Evolutionary conservation across 2,888 invertebrate species (phyloP).

Genomic region (Teinopalpus imperialis): DNA sequence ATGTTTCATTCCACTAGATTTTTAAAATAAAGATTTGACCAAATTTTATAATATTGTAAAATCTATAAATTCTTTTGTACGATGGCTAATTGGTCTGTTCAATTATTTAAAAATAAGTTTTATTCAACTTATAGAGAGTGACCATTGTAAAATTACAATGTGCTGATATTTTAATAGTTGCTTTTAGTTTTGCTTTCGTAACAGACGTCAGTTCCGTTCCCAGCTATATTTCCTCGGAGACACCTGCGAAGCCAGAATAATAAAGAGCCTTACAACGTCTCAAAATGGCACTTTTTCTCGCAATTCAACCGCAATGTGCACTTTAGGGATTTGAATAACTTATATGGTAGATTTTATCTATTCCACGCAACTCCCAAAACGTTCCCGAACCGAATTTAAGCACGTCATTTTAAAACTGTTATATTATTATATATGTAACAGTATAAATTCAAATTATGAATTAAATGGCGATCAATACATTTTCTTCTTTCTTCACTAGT

Average conservation of each 20-base stretch:
- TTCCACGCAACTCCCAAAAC: slow-evolving; percentile 60
- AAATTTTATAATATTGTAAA: too few species aligned
- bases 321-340: slow-evolving; percentile 82
- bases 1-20: too few species aligned
- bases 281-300: slow-evolving; percentile 79
- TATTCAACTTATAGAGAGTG: too few species aligned
- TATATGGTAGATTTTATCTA: slow-evolving; percentile 74
- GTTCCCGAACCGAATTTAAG: slow-evolving; percentile 60
- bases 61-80: too few species aligned
- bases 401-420: slow-evolving; percentile 42
- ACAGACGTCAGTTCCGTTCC: slow-evolving; percentile 55
- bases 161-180: slow-evolving; percentile 21
- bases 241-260: slow-evolving; percentile 77
- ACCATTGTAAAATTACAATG: slow-evolving; percentile 6
- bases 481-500: too few species aligned
- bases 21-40: too few species aligned
- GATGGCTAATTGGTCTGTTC: too few species aligned
- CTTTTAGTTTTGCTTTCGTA: slow-evolving; percentile 27
- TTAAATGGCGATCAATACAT: too few species aligned
- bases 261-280: slow-evolving; percentile 78
- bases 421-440: too few species aligned
- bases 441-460: too few species aligned
- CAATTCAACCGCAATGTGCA: slow-evolving; percentile 79
- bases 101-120: too few species aligned
- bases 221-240: slow-evolving; percentile 65